Percentiles rank a stretch among this genome's conserved stretches.
phyloP scores from a whole-genome alignment of 2,797 vertebrate species.

The Todus mexicanus region DNA sequence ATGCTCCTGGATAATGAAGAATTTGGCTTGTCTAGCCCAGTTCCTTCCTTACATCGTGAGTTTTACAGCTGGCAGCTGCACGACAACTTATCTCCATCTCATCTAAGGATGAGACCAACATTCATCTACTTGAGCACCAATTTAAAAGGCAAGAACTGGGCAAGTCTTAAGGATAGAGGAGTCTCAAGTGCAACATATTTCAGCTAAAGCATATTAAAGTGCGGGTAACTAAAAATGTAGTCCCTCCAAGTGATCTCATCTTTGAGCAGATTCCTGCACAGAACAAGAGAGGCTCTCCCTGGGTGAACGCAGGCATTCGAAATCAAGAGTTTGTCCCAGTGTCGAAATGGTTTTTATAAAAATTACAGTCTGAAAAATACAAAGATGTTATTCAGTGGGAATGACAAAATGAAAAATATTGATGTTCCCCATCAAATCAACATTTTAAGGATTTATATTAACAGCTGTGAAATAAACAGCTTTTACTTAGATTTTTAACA shows the following conservation, averaged over 20 bases:
- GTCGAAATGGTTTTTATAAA: not conserved
- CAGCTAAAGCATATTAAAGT: not conserved
- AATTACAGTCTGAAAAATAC: not conserved
- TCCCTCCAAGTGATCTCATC: not conserved
- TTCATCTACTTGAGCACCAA: not conserved
- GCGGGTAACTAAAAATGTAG: not conserved
- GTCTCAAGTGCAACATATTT: not conserved
- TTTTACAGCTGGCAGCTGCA: not conserved
- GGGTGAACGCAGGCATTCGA: not conserved
- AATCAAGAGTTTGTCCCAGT: not conserved
- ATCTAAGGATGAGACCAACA: not conserved
- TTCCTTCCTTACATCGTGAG: not conserved
- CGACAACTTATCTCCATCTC: not conserved
- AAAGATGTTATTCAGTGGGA: not conserved
- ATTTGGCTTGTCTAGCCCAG: not conserved
- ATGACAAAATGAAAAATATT: not conserved
- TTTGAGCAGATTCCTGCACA: not conserved
- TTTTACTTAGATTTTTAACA: not conserved
- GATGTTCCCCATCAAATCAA: not conserved
- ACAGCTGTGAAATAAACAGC: not conserved
- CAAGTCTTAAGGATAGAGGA: not conserved
- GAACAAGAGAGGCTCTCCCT: not conserved
- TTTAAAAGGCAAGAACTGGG: not conserved
- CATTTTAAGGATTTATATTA: not conserved
- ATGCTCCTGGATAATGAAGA: not conserved